Percentiles rank a stretch among this genome's conserved stretches.
Evolutionary conservation across 2,888 invertebrate species (phyloP).

Genomic region (Andrena fulva): DNA sequence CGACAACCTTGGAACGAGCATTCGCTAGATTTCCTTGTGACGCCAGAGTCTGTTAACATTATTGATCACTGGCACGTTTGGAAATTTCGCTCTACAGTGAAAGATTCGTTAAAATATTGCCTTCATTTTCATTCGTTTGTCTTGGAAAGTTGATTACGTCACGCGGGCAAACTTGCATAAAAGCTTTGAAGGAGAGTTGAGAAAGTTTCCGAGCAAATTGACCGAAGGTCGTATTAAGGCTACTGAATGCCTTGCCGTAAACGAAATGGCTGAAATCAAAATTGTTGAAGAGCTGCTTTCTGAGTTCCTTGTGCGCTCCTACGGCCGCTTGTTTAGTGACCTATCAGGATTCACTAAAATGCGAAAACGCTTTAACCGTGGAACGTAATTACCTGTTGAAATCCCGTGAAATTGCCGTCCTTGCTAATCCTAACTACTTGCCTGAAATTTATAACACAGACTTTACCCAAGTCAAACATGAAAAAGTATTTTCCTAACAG

Average conservation of each 20-base stretch:
- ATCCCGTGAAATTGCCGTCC: not conserved
- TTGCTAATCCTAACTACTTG: not conserved
- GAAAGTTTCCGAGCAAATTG: conserved; percentile 60
- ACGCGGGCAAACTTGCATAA: conserved; percentile 22
- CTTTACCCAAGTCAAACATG: not conserved
- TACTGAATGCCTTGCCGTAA: conserved; percentile 19
- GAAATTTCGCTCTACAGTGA: not conserved
- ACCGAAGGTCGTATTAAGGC: conserved; percentile 43
- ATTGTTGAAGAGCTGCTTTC: conserved; percentile 30
- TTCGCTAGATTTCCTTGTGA: not conserved
- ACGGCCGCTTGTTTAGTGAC: not conserved
- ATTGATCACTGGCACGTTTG: not conserved
- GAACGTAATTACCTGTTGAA: not conserved
- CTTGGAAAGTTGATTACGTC: conserved; percentile 28
- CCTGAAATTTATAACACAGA: not conserved
- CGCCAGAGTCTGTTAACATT: not conserved
- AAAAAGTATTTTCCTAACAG: not conserved
- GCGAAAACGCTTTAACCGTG: conserved; percentile 6
- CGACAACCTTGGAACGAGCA: not conserved
- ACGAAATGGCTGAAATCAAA: conserved; percentile 54
- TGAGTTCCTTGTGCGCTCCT: conserved; percentile 5
- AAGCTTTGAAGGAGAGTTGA: conserved; percentile 37
- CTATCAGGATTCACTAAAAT: conserved; percentile 11
- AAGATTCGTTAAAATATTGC: conserved; percentile 20
- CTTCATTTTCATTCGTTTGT: conserved; percentile 52